These are phyloP conservation scores for Stegodyphus dumicola DNA, from an alignment of 1,140 invertebrate species.

Conservation along the genomic window DNA sequence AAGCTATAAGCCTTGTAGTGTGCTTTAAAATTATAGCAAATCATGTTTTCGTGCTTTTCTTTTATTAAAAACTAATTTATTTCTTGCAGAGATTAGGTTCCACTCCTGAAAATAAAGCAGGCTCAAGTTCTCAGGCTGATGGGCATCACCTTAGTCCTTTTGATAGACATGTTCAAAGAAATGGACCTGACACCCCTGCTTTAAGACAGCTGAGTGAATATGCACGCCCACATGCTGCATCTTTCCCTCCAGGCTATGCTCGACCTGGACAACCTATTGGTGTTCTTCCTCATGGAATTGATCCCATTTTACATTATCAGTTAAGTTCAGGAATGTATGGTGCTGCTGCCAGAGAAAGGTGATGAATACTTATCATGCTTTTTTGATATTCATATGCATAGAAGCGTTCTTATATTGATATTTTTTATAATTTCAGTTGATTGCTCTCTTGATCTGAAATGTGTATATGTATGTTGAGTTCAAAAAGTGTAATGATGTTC, in stretches of 20 bases:
- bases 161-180: conserved; percentile 78
- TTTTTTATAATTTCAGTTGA: neutral
- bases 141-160: conserved; percentile 63
- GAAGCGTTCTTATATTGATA: no score
- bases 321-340: conserved; percentile 69
- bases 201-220: conserved; percentile 87
- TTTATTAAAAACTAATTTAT: neutral
- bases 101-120: conserved; percentile 53
- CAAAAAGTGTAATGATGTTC: no score
- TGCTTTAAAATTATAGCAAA: no score
- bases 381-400: no score
- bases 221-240: conserved; percentile 83
- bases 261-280: conserved; percentile 69
- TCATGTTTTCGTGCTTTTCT: no score
- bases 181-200: conserved; percentile 90
- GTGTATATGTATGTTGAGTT: neutral
- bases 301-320: conserved; percentile 71
- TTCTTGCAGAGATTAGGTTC: conserved; percentile 42
- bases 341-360: conserved; percentile 77
- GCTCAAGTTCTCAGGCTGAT: conserved; percentile 69
- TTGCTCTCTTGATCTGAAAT: neutral
- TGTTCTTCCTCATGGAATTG: conserved; percentile 77
- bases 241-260: conserved; percentile 78
- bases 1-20: no score
- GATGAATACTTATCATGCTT: no score